Conservation (phyloP, 2,113 vertebrate species). For the Apaloderma vittatum region DNA sequence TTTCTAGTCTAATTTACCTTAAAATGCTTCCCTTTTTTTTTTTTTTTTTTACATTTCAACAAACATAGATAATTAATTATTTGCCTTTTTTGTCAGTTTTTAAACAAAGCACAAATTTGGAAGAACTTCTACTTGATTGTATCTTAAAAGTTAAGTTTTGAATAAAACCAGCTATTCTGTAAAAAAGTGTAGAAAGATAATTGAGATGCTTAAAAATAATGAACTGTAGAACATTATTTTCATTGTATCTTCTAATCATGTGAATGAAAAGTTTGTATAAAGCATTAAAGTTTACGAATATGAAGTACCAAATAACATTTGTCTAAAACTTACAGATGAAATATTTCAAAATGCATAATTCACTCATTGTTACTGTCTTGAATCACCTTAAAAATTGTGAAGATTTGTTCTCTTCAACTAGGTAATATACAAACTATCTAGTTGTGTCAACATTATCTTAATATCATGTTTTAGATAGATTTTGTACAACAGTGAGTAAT, state of each 20-base stretch:
- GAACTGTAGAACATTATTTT: not conserved
- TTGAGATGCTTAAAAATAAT: not conserved
- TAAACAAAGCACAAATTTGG: not conserved
- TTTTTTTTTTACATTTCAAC: constrained; percentile 19
- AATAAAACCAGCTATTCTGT: not conserved
- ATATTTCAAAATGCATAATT: constrained; percentile 1
- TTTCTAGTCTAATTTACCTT: not conserved
- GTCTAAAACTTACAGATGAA: not conserved
- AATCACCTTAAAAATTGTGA: constrained; percentile 33
- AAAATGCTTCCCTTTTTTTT: not conserved
- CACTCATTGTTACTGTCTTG: constrained; percentile 33
- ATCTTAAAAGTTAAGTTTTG: not conserved
- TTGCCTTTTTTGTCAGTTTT: not conserved
- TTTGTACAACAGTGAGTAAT: constrained; percentile 70
- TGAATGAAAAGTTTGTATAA: constrained; percentile 12
- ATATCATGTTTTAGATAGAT: constrained; percentile 24
- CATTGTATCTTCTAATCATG: not conserved
- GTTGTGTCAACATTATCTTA: constrained; percentile 12
- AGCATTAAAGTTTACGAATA: constrained; percentile 32
- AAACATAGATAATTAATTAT: not conserved
- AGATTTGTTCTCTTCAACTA: not conserved
- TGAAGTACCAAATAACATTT: not conserved
- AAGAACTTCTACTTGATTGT: not conserved
- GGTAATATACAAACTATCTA: not conserved
- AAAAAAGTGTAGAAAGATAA: not conserved